Evolutionary conservation across 2,797 vertebrate genomes (phyloP).

Genomic region (Gastrophryne carolinensis): DNA sequence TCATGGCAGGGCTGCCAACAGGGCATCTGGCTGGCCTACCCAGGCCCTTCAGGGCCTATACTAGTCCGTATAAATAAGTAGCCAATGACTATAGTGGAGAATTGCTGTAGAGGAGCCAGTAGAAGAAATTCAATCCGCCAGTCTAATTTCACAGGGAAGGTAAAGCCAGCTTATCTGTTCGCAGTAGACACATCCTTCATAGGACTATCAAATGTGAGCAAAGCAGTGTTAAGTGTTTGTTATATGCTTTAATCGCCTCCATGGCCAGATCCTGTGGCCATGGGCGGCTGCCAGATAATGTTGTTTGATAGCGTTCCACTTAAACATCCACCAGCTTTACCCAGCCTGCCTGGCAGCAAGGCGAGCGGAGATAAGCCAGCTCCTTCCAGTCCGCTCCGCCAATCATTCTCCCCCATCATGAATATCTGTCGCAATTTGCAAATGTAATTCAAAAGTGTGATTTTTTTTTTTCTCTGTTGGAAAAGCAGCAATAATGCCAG

Average conservation of each 20-base stretch:
- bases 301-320: constrained; percentile 22
- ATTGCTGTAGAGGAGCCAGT: too few relatives aligned
- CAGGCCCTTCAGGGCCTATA: too few relatives aligned
- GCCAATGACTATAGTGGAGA: too few relatives aligned
- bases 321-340: constrained; percentile 2
- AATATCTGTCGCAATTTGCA: too few relatives aligned
- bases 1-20: too few relatives aligned
- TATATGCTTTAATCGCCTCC: constrained; percentile 14
- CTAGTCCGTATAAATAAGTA: too few relatives aligned
- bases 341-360: not conserved
- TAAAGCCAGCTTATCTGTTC: constrained; percentile 16
- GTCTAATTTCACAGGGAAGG: not conserved
- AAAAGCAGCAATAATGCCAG: too few relatives aligned
- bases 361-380: not conserved
- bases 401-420: not conserved
- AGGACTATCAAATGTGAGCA: not conserved
- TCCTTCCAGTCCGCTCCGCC: not conserved
- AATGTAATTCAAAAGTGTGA: too few relatives aligned
- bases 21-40: too few relatives aligned
- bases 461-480: too few relatives aligned
- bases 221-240: constrained; percentile 7
- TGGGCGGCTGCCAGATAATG: constrained; percentile 6
- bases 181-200: not conserved
- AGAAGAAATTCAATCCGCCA: not conserved
- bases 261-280: not conserved